Evolutionary conservation across 35 echinoderm and acorn worm species (phyloP).

Genomic region (Eucidaris tribuloides): DNA sequence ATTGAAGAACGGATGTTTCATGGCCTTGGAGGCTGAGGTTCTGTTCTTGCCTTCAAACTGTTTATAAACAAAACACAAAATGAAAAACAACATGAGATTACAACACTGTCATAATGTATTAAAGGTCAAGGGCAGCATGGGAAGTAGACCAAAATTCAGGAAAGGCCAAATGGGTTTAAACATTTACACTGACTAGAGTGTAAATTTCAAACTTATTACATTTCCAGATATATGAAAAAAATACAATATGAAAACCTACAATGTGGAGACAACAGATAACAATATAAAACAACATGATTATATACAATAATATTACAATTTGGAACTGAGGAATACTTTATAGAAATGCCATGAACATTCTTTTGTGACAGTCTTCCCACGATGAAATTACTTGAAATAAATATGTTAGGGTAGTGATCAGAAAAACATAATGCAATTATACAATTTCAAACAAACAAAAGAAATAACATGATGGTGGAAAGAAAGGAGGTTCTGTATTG

Average conservation of each 20-base stretch:
- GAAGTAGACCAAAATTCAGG: background rate
- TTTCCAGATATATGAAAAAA: background rate
- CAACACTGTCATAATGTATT: background rate
- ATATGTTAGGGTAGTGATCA: no score
- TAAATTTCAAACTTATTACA: background rate
- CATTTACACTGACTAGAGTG: background rate
- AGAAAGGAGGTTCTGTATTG: no score
- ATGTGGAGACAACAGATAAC: background rate
- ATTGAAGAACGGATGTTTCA: constrained; percentile 77
- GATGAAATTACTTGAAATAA: no score
- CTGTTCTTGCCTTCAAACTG: constrained; percentile 95
- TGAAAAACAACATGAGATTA: background rate
- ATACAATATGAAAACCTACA: no score
- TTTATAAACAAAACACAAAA: background rate
- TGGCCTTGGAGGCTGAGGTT: constrained; percentile 74
- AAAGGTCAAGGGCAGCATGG: background rate
- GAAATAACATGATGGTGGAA: no score
- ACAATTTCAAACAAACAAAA: no score
- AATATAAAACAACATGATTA: no score
- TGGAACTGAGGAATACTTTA: no score
- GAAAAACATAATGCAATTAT: no score
- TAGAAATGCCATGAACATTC: no score
- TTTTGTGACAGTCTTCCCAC: no score
- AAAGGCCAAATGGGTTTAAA: background rate
- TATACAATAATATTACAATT: no score